phyloP scores from a whole-genome alignment of 2,888 invertebrate species.

The Arrhopalites spinosus region DNA sequence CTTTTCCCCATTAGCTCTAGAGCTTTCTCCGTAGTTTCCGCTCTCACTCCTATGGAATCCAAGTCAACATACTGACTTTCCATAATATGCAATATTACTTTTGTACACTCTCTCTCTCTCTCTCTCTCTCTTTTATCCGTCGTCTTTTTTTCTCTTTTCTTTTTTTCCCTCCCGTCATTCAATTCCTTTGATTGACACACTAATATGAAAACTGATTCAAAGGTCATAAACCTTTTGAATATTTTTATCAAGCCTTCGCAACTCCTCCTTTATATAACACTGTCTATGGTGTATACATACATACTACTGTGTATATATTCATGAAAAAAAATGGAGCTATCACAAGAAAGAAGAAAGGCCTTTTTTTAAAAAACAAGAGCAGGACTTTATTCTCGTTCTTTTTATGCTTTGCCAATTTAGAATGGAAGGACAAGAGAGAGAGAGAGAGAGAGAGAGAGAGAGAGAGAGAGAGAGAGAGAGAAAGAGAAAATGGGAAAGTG shows the following conservation, averaged over 20 bases:
- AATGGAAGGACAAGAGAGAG: neutral
- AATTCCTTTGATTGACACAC: conserved; percentile 43
- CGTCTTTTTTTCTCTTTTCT: neutral
- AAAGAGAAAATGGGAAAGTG: no score
- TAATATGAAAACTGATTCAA: conserved; percentile 41
- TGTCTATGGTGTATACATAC: no score
- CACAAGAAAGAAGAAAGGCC: neutral
- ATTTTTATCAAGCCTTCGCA: conserved; percentile 17
- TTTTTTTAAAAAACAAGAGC: neutral
- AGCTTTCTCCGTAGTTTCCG: conserved; percentile 8
- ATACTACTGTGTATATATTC: neutral
- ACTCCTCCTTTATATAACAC: no score
- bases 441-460: neutral
- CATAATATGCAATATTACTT: conserved; percentile 2
- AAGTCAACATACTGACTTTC: neutral
- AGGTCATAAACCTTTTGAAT: conserved; percentile 39
- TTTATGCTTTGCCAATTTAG: neutral
- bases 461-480: neutral
- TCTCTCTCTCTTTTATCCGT: neutral
- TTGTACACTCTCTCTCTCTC: neutral
- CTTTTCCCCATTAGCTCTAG: conserved; percentile 29
- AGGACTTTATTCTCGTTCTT: neutral
- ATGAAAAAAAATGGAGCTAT: neutral
- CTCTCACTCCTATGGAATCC: conserved; percentile 12
- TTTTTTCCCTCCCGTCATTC: conserved; percentile 21